These are phyloP conservation scores for Enteromius fasciolatus DNA, from an alignment of 2,797 vertebrate species.

Conservation along the genomic window DNA sequence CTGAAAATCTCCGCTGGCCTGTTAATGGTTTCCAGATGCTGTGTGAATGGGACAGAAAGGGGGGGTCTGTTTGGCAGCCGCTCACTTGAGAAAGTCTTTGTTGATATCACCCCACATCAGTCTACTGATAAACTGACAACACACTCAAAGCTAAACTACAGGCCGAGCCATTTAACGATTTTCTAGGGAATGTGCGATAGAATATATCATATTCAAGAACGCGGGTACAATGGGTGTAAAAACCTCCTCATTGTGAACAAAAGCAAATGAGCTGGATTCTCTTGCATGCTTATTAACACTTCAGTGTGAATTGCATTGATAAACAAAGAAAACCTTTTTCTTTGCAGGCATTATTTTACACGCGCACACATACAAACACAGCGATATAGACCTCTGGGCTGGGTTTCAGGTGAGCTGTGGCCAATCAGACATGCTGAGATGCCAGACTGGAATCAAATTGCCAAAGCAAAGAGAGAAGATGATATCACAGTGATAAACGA, in stretches of 20 bases:
- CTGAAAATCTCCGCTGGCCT: conserved; percentile 53
- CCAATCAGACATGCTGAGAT: conserved; percentile 62
- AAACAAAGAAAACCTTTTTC: neutral
- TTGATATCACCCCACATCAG: conserved; percentile 57
- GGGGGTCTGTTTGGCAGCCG: conserved; percentile 50
- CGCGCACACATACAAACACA: neutral
- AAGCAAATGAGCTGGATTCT: conserved; percentile 4
- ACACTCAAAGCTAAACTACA: conserved; percentile 45
- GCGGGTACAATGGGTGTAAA: conserved; percentile 23
- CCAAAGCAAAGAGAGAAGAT: conserved; percentile 58
- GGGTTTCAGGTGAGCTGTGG: conserved; percentile 44
- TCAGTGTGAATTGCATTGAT: conserved; percentile 4
- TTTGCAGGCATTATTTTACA: conserved; percentile 15
- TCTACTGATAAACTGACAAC: conserved; percentile 54
- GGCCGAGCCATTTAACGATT: conserved; percentile 31
- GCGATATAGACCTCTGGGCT: conserved; percentile 30
- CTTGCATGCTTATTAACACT: neutral
- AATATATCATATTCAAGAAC: conserved; percentile 37
- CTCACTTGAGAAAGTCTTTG: conserved; percentile 49
- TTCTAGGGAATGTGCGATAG: conserved; percentile 45
- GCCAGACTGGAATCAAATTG: conserved; percentile 63
- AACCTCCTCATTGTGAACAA: conserved; percentile 31
- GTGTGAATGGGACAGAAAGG: conserved; percentile 39
- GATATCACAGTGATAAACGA: conserved; percentile 73
- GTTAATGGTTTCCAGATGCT: conserved; percentile 64